Base-by-base conservation (phyloP, 2,888 invertebrate species). In the Cylindroiulus punctatus region DNA sequence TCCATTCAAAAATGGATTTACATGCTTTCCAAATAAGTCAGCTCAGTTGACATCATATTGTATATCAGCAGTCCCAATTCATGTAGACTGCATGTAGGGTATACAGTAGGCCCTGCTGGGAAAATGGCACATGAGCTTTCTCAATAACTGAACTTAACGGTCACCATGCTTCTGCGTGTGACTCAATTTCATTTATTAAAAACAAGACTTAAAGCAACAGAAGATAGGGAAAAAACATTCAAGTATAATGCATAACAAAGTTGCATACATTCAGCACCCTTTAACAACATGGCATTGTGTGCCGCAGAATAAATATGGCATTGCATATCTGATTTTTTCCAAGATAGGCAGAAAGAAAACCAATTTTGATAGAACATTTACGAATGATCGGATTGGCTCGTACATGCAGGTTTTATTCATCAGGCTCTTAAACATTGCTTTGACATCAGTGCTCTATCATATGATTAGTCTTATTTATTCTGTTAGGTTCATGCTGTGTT, bases 231-330 rank as follows among this genome's bases (percentile, higher is more conserved):
- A 57, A 57, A 17, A 57, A 57, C 57, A 57, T 57, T 57, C 8
- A 57, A 57, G 57, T 57, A 57, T 57, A 57, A n/a, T n/a, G 57
- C 47, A 47, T 47, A 47, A 47, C 47, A 47, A 17, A 47, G 47
- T 47, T 47, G 57, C 57, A 57, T 57, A 57, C 57, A 57, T 57
- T 57, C 22, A 47, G 47, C 17, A 14, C 14, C 47, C 17, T 47
- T 47, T 17, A 47, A 47, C 2, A 47, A 47, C 47, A 47, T 17
- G 10, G 44, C 47, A 12, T 57, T 22, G 57, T 22, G 57, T n/a
- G 7, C 57, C 57, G 22, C 22, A n/a, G 22, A 57, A 57, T 22
- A 57, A 57, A n/a, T 57, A 4, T 57, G 57, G 12, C 57, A 57
- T 57, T n/a, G 57, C 22, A 57, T 22, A 57, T n/a, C 19, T 7